A percentile compares a stretch with the other conserved stretches of the same genome.
Conservation (phyloP, 2,113 vertebrate species). For the Aptenodytes patagonicus region DNA sequence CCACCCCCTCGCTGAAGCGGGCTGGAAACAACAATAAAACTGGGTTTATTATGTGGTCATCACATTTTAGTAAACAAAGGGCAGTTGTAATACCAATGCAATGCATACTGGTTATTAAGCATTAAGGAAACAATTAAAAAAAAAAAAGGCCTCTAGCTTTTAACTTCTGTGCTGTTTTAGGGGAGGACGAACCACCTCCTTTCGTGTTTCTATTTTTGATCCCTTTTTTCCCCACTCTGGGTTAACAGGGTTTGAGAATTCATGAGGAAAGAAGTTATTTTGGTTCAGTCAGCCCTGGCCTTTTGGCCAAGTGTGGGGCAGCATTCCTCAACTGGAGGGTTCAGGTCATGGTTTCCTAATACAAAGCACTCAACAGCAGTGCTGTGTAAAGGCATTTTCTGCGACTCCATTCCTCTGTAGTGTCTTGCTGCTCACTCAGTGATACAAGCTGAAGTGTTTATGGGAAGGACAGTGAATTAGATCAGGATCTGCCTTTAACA, state of each 20-base stretch:
- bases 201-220: not conserved
- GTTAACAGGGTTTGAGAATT: not conserved
- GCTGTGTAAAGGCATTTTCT: not conserved
- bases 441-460: not conserved
- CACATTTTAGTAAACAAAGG: constrained; percentile 29
- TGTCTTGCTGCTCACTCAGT: not conserved
- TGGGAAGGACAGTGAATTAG: not conserved
- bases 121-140: not conserved
- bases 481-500: not conserved
- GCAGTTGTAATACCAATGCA: constrained; percentile 1
- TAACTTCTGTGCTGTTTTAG: not conserved
- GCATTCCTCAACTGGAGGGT: not conserved
- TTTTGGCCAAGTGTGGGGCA: not conserved
- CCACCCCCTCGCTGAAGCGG: not conserved
- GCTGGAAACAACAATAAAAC: constrained; percentile 5
- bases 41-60: constrained; percentile 29
- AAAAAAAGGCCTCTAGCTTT: not conserved
- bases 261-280: not conserved
- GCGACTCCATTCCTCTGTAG: not conserved
- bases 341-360: not conserved
- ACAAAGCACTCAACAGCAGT: not conserved
- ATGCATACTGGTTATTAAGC: constrained; percentile 8
- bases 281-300: not conserved
- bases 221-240: not conserved
- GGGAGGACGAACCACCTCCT: not conserved